Evolutionary conservation across 2,113 vertebrate species (phyloP).

Genomic region (Pycnonotus jocosus): DNA sequence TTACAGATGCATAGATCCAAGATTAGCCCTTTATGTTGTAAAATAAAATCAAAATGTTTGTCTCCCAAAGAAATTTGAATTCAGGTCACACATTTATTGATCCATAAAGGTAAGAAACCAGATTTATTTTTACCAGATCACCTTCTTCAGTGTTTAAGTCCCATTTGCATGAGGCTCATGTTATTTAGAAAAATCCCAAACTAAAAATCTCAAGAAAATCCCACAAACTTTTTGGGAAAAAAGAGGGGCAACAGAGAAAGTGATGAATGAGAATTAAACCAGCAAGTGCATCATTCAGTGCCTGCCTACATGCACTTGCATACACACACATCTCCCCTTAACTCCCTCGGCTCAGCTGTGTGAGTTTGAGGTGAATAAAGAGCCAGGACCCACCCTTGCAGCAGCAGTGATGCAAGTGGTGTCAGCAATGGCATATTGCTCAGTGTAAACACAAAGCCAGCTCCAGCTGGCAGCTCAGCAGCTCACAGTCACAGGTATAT

Average conservation of each 20-base stretch:
- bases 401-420: neutral
- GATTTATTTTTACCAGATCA: neutral
- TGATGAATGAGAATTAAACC: neutral
- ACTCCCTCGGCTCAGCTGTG: neutral
- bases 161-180: rapidly evolving
- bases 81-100: neutral
- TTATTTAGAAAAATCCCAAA: neutral
- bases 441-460: neutral
- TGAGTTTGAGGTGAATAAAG: neutral
- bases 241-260: neutral
- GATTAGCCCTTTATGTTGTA: neutral
- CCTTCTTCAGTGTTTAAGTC: neutral
- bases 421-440: neutral
- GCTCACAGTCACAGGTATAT: neutral
- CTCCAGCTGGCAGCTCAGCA: constrained; percentile 20
- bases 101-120: neutral
- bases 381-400: neutral
- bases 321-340: neutral
- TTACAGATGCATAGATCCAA: neutral
- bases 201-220: neutral
- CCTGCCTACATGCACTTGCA: neutral
- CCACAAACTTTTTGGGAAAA: neutral
- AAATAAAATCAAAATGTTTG: neutral
- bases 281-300: neutral
- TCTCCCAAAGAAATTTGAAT: neutral